Evolutionary conservation across 2,888 invertebrate species (phyloP).

Genomic region (Octonoba sinensis): DNA sequence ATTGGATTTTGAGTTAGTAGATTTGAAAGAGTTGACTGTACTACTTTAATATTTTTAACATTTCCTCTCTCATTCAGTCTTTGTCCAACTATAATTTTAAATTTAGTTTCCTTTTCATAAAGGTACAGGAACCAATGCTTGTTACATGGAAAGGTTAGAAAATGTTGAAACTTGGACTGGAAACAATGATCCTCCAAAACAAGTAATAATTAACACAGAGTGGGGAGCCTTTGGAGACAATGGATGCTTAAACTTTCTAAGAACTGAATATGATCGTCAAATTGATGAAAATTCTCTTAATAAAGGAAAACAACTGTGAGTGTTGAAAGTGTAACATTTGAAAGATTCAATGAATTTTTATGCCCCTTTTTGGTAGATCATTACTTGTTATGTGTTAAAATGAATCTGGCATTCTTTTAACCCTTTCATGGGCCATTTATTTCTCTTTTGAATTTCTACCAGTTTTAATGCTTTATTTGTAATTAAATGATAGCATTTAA

Average conservation of each 20-base stretch:
- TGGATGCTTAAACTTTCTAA: slow-evolving; percentile 86
- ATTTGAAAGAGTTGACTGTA: too few species aligned
- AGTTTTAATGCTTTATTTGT: too few species aligned
- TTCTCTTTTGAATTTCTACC: too few species aligned
- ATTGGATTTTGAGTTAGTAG: too few species aligned
- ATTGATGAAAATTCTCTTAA: slow-evolving; percentile 88
- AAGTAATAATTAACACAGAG: slow-evolving; percentile 92
- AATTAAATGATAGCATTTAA: too few species aligned
- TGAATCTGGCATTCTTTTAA: too few species aligned
- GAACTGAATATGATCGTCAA: slow-evolving; percentile 81
- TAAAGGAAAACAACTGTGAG: slow-evolving; percentile 80
- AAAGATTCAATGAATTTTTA: slow-evolving; percentile 79
- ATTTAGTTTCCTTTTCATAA: background rate
- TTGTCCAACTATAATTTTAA: background rate
- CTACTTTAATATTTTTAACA: background rate
- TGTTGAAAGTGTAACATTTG: slow-evolving; percentile 78
- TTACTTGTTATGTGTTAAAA: too few species aligned
- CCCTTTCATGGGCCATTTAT: too few species aligned
- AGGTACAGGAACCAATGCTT: slow-evolving; percentile 96
- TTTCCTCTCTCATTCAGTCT: background rate
- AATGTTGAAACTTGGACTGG: slow-evolving; percentile 81
- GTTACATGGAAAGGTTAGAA: slow-evolving; percentile 90
- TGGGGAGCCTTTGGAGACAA: slow-evolving; percentile 98
- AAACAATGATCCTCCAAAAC: slow-evolving; percentile 56
- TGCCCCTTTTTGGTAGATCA: background rate